phyloP scores from a whole-genome alignment of 2,888 invertebrate species.

The Candidula unifasciata region DNA sequence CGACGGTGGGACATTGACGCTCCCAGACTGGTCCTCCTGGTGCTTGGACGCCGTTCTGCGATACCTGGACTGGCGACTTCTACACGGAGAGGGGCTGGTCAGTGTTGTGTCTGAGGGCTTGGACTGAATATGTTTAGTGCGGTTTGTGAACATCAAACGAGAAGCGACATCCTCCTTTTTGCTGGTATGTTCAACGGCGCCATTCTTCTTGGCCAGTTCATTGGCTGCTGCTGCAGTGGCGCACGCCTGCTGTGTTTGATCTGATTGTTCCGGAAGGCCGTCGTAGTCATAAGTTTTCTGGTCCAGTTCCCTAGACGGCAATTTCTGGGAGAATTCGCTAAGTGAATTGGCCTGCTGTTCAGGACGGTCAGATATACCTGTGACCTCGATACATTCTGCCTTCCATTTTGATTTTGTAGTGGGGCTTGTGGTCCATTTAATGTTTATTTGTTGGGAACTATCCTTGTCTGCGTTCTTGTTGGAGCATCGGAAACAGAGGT shows the following conservation, averaged over 20 bases:
- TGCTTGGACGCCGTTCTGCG: no score
- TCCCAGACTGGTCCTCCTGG: no score
- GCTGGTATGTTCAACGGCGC: background rate
- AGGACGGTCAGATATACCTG: background rate
- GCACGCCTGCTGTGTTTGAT: background rate
- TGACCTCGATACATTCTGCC: background rate
- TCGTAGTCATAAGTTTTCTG: background rate
- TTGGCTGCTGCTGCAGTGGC: background rate
- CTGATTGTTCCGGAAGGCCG: background rate
- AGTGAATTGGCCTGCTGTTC: background rate
- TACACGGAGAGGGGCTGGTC: background rate
- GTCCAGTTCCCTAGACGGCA: background rate
- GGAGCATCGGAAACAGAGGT: background rate
- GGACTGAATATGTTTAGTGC: background rate
- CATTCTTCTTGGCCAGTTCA: background rate
- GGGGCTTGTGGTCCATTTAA: constrained; percentile 8
- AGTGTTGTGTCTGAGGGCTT: constrained; percentile 7
- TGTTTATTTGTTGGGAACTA: constrained; percentile 3
- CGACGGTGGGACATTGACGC: no score
- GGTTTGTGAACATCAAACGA: background rate
- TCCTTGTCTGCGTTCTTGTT: background rate
- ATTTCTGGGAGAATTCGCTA: background rate
- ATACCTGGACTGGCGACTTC: background rate
- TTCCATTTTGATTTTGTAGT: background rate
- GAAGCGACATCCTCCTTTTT: background rate